Percentiles rank a stretch among this genome's conserved stretches.
Evolutionary conservation across 2,113 vertebrate species (phyloP).

Genomic region (Caloenas nicobarica): DNA sequence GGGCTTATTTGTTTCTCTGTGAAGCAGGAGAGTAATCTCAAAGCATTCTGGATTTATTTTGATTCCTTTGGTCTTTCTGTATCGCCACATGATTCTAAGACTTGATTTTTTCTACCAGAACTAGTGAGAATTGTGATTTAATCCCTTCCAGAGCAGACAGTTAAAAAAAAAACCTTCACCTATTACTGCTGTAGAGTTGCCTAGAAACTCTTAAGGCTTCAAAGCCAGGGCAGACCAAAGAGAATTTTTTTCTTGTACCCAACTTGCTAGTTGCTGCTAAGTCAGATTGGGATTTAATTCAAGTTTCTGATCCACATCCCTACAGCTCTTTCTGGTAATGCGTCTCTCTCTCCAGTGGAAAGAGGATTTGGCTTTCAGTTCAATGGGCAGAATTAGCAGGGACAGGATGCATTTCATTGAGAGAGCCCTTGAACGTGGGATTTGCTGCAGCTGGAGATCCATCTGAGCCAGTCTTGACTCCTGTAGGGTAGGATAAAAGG

Average conservation of each 20-base stretch:
- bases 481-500: not conserved
- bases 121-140: not conserved
- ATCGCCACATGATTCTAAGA: not conserved
- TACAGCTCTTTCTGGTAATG: not conserved
- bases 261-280: not conserved
- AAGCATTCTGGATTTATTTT: not conserved
- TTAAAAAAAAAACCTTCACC: not conserved
- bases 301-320: not conserved
- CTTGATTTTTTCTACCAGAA: not conserved
- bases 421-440: not conserved
- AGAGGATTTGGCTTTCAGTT: slow-evolving; percentile 10
- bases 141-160: not conserved
- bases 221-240: not conserved
- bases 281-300: not conserved
- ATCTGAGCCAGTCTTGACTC: not conserved
- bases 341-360: not conserved
- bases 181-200: not conserved
- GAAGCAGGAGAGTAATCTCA: not conserved
- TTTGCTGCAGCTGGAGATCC: not conserved
- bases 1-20: not conserved
- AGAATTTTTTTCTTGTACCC: not conserved
- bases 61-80: not conserved
- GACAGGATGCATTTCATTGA: not conserved
- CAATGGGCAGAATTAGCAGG: not conserved
- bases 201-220: not conserved